Percentiles rank a stretch among this genome's conserved stretches.
Conservation (phyloP, 2,888 invertebrate genomes). For the Phymatocera aterrima region DNA sequence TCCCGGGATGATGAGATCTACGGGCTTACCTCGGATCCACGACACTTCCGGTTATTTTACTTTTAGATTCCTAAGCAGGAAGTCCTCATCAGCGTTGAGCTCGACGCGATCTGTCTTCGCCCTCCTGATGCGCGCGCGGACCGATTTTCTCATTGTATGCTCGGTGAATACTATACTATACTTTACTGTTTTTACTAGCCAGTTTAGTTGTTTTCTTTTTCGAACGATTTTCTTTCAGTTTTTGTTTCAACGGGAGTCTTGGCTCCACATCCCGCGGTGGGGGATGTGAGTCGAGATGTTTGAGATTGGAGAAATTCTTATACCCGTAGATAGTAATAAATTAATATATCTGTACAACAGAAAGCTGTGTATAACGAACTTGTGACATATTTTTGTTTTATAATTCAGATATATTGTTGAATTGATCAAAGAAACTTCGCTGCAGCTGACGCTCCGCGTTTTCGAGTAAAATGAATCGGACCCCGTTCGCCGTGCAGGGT, state of each 20-base stretch:
- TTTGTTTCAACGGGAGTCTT: not conserved
- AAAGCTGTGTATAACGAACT: not conserved
- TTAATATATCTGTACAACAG: slow-evolving; percentile 15
- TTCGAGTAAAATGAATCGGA: slow-evolving; percentile 5
- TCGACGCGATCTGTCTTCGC: slow-evolving; percentile 50
- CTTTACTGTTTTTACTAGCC: slow-evolving; percentile 26
- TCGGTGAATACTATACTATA: slow-evolving; percentile 4
- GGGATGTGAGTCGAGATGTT: slow-evolving; percentile 25
- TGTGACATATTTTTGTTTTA: slow-evolving; percentile 9
- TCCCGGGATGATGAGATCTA: not conserved
- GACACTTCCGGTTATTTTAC: slow-evolving; percentile 61
- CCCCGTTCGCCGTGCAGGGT: too few species aligned
- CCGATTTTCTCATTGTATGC: slow-evolving; percentile 40
- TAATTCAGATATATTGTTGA: slow-evolving; percentile 14
- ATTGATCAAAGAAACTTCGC: slow-evolving; percentile 18
- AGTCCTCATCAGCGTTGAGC: slow-evolving; percentile 63
- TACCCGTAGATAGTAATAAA: slow-evolving; percentile 21
- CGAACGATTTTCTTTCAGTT: slow-evolving; percentile 22
- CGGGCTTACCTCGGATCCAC: slow-evolving; percentile 38
- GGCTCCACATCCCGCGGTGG: not conserved
- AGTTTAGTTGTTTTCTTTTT: slow-evolving; percentile 34
- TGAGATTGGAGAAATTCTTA: slow-evolving; percentile 6
- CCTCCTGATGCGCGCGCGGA: slow-evolving; percentile 38
- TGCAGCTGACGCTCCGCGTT: slow-evolving; percentile 24
- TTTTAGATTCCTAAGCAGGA: slow-evolving; percentile 54